Base-by-base conservation (phyloP, 1,140 invertebrate species). In the Drosophila pseudoananassae region DNA sequence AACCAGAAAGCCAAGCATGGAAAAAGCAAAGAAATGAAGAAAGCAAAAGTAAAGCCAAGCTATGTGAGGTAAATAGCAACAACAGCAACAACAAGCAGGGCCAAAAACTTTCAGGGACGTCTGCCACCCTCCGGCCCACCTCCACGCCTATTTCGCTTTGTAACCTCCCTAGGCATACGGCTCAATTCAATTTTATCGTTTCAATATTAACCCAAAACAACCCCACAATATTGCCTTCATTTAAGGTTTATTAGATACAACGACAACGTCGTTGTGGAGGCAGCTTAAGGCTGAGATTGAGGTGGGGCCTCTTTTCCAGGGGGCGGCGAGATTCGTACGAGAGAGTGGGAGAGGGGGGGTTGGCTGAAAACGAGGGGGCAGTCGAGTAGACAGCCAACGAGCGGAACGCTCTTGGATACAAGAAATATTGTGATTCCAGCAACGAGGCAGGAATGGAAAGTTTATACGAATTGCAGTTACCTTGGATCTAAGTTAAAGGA, bases 201-300 rank as follows among this genome's bases (percentile, higher is more conserved):
- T 81, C 88, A 89, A 90, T 81, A 90, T 90, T 84, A 90, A 90
- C 88, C 88, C 88, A 88, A 90, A 90, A 90, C 83, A 90, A 84
- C 88, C 84, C 88, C 88, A 88, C 88, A 90, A 90, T 90, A 90
- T 90, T 90, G 88, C 87, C 83, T 84, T 90, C 88, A 90, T 90
- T 90, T 90, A 90, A 90, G 88, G 88, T 90, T 90, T 90, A 90
- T 90, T 90, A 90, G 88, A 78, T 77, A 82, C 82, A 90, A 87
- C 77, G 81, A 82, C 73, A 74, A 60, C 46, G 53, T 29, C 46
- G 53, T 29, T 43, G 68, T 56, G 50, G 50, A 38, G 69, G 63
- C 45, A 50, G 38, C 56, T 38, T 50, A 43, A 25, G 5, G 27
- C 9, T 23, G 40, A 43, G 40, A 43, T 31, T 38, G 65, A 69